These are phyloP conservation scores for Aulostomus chinensis DNA, from an alignment of 2,797 vertebrate genomes.

Conservation along the genomic window DNA sequence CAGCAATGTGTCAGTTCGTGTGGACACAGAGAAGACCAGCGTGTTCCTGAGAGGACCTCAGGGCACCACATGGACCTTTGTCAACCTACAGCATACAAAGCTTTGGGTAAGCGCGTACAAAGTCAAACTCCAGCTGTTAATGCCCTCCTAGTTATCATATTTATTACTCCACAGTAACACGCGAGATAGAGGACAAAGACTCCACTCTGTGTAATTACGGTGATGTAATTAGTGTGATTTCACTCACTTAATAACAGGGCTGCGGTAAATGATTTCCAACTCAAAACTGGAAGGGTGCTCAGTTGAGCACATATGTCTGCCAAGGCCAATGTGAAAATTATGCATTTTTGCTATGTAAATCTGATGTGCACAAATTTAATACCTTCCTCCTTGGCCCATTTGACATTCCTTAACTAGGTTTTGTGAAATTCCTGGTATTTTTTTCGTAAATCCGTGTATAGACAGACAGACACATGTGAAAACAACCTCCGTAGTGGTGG, in stretches of 20 bases:
- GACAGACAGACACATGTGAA: too few species aligned
- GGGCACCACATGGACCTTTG: conserved; percentile 72
- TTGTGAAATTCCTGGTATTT: too few species aligned
- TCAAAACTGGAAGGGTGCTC: too few species aligned
- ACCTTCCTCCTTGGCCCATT: too few species aligned
- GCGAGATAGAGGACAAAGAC: not conserved
- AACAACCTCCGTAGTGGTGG: too few species aligned
- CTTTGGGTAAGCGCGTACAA: conserved; percentile 60
- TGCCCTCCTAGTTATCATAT: not conserved
- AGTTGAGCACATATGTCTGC: not conserved
- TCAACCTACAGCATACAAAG: not conserved
- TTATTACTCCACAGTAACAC: not conserved
- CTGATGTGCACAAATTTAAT: too few species aligned
- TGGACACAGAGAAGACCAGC: conserved; percentile 14
- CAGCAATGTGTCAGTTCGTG: conserved; percentile 70
- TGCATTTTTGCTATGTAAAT: too few species aligned
- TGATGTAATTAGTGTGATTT: not conserved
- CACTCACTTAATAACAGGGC: not conserved
- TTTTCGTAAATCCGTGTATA: too few species aligned
- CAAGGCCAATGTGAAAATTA: too few species aligned
- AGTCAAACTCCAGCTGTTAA: not conserved
- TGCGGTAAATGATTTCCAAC: not conserved
- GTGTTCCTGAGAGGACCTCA: conserved; percentile 76
- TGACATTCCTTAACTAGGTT: too few species aligned
- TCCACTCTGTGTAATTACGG: not conserved